Conservation (phyloP, 1,140 invertebrate genomes). For the Lepeophtheirus salmonis region DNA sequence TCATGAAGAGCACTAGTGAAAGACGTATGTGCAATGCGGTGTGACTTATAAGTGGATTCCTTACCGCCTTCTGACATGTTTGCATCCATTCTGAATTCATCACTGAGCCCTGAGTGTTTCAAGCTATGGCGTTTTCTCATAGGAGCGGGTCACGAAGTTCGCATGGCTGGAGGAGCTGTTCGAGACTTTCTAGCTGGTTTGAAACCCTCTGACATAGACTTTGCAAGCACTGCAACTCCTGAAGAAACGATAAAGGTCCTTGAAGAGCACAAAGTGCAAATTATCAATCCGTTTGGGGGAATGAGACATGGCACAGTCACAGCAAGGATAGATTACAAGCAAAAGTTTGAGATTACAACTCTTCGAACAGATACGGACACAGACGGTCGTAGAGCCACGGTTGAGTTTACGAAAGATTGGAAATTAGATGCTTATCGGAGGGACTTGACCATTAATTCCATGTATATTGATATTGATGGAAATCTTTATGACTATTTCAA, state of each 20-base stretch:
- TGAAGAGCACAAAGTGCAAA: slow-evolving; percentile 67
- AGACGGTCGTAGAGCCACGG: slow-evolving; percentile 85
- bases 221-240: slow-evolving; percentile 92
- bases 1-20: too few relatives aligned
- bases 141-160: not conserved
- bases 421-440: slow-evolving; percentile 77
- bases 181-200: slow-evolving; percentile 76
- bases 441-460: slow-evolving; percentile 94
- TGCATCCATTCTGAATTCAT: not conserved
- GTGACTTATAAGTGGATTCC: too few relatives aligned
- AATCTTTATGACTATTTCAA: slow-evolving; percentile 95
- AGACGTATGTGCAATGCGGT: too few relatives aligned
- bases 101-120: not conserved
- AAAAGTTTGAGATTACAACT: slow-evolving; percentile 83
- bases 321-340: slow-evolving; percentile 80
- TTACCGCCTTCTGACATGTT: too few relatives aligned
- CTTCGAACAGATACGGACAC: slow-evolving; percentile 76
- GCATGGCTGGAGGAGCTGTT: slow-evolving; percentile 23
- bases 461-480: slow-evolving; percentile 90
- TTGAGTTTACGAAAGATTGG: slow-evolving; percentile 88
- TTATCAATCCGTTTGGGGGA: slow-evolving; percentile 70
- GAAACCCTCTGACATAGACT: slow-evolving; percentile 78
- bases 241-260: slow-evolving; percentile 77
- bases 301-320: slow-evolving; percentile 97
- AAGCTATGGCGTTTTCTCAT: not conserved